Evolutionary conservation across 1,140 invertebrate genomes (phyloP).

Genomic region (Physella acuta): DNA sequence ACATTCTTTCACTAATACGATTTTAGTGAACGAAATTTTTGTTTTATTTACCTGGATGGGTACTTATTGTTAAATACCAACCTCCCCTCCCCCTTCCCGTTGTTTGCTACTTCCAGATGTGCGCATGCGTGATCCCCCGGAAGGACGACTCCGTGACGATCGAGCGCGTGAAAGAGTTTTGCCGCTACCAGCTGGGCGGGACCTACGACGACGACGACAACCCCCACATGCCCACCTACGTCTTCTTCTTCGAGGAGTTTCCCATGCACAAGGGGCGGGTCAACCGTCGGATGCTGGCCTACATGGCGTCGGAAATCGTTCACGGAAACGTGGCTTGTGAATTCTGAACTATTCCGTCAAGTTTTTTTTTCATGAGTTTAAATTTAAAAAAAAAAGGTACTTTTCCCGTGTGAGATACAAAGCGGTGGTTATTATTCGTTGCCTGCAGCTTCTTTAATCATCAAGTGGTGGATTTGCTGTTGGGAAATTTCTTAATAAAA

Average conservation of each 20-base stretch:
- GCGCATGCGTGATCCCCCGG: constrained; percentile 23
- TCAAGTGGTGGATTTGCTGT: no score
- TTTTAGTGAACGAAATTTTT: no score
- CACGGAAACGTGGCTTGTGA: constrained; percentile 6
- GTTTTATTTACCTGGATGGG: no score
- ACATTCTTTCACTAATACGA: no score
- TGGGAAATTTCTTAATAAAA: no score
- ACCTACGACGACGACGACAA: constrained; percentile 10
- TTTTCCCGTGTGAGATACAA: no score
- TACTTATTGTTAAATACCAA: neutral
- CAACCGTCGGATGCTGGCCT: constrained; percentile 8
- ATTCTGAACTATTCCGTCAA: no score
- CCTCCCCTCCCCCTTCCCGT: neutral
- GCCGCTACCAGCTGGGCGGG: constrained; percentile 19
- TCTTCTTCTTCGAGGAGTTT: constrained; percentile 20
- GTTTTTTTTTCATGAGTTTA: no score
- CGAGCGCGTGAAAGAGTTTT: constrained; percentile 23
- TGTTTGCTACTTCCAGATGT: constrained; percentile 17
- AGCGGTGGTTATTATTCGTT: no score
- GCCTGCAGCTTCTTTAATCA: no score
- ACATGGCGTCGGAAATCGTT: constrained; percentile 14
- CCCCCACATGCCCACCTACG: constrained; percentile 21
- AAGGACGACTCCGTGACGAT: constrained; percentile 21
- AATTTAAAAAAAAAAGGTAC: no score
- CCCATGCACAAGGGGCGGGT: constrained; percentile 16